These are phyloP conservation scores for Amphibalanus amphitrite DNA, from an alignment of 1,140 invertebrate genomes.

Conservation along the genomic window DNA sequence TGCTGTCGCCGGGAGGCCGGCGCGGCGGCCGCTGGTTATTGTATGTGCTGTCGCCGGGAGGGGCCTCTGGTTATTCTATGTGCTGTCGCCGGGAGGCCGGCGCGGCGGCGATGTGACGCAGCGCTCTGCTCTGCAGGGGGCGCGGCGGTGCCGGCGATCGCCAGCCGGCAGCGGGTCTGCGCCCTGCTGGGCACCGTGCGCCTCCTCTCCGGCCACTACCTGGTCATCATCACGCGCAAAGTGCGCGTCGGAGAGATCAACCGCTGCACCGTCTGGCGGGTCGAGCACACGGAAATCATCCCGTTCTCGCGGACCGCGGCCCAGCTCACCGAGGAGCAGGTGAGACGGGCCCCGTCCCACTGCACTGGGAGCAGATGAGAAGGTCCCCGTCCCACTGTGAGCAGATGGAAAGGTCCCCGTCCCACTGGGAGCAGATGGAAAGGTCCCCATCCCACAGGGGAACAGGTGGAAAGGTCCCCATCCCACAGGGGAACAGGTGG, in stretches of 20 bases:
- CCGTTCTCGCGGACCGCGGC: conserved; percentile 64
- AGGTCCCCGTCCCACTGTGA: no score
- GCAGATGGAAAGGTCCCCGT: no score
- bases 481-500: conserved; percentile 58
- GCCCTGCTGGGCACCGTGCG: conserved; percentile 75
- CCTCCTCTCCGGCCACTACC: conserved; percentile 66
- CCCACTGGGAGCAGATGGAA: conserved; percentile 49
- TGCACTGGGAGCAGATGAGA: no score
- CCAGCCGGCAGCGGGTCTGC: conserved; percentile 36
- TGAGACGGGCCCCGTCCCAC: conserved; percentile 24
- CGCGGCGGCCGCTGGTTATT: not conserved
- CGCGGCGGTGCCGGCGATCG: conserved; percentile 17
- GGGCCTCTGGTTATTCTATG: not conserved
- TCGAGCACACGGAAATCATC: conserved; percentile 65
- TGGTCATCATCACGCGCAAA: conserved; percentile 76
- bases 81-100: no score
- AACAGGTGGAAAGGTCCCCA: conserved; percentile 51
- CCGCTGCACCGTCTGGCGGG: conserved; percentile 66
- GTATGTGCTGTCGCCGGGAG: not conserved
- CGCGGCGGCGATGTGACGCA: no score
- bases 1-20: conserved; percentile 7
- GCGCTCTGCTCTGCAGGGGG: not conserved
- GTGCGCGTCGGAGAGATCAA: conserved; percentile 67
- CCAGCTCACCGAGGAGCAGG: conserved; percentile 65
- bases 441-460: conserved; percentile 54